phyloP scores from a whole-genome alignment of 2,888 invertebrate species.

The Pardosa pseudoannulata region DNA sequence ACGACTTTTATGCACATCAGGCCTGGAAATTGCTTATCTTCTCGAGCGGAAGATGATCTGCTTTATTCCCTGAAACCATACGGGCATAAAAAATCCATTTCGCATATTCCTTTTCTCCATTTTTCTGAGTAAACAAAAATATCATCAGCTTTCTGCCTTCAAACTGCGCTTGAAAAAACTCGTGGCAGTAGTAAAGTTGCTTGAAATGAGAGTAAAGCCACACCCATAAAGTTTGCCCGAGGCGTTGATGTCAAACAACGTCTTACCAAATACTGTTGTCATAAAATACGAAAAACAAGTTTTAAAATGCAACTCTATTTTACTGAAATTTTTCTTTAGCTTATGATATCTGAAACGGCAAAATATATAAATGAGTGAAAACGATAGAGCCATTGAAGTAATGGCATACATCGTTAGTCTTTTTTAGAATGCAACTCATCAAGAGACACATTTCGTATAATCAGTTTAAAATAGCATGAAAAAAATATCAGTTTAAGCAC shows the following conservation, averaged over 20 bases:
- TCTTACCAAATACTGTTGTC: not conserved
- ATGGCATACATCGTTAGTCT: conserved; percentile 5
- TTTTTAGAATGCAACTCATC: conserved; percentile 3
- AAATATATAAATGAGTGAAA: not conserved
- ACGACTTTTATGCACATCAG: not conserved
- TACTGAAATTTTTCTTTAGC: not conserved
- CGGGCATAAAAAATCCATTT: conserved; percentile 5
- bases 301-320: not conserved
- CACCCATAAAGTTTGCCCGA: not conserved
- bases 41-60: not conserved
- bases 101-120: not conserved
- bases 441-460: not conserved
- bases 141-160: not conserved
- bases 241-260: not conserved
- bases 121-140: not conserved
- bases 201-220: not conserved
- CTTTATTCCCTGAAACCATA: not conserved
- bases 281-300: not conserved
- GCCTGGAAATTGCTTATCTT: not conserved
- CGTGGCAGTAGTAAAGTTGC: not conserved
- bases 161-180: not conserved
- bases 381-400: not conserved
- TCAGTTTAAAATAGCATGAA: conserved; percentile 15
- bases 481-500: conserved; percentile 10
- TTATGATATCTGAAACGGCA: not conserved